phyloP scores from a whole-genome alignment of 2,888 invertebrate genomes.

The Hyppa rectilinea region DNA sequence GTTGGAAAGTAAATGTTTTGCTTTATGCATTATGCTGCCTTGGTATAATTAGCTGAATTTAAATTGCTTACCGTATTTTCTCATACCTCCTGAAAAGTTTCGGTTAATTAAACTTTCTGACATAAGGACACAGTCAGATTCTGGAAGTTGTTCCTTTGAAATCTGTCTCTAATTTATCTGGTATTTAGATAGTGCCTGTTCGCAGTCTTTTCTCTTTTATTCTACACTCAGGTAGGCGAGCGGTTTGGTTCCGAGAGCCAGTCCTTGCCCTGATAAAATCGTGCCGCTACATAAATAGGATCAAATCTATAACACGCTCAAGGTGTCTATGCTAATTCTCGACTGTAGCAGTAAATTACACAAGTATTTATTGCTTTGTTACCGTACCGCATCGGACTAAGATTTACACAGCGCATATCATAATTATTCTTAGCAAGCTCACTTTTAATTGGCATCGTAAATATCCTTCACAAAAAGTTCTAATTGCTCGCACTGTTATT shows the following conservation, averaged over 20 bases:
- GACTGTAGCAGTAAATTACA: constrained; percentile 54
- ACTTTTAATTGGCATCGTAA: constrained; percentile 63
- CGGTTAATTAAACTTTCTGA: neutral
- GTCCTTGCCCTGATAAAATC: constrained; percentile 49
- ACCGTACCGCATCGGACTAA: constrained; percentile 52
- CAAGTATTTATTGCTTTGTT: constrained; percentile 69
- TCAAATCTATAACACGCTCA: constrained; percentile 50
- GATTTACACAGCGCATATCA: constrained; percentile 60
- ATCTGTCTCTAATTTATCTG: neutral
- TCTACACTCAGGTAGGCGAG: constrained; percentile 4
- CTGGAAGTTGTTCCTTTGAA: neutral
- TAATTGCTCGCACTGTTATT: constrained; percentile 51
- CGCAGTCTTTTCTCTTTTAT: neutral
- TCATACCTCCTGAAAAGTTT: neutral
- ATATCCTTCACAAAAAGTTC: constrained; percentile 53
- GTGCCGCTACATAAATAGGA: constrained; percentile 42
- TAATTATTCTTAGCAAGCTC: constrained; percentile 59
- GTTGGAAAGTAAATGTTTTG: constrained; percentile 22
- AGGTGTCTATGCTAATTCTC: constrained; percentile 62
- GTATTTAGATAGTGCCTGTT: neutral
- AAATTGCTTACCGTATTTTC: neutral
- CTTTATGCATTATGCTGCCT: constrained; percentile 37
- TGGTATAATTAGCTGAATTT: constrained; percentile 21
- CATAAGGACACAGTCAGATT: neutral
- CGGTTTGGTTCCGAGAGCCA: constrained; percentile 17